These are phyloP conservation scores for Camarhynchus parvulus DNA, from an alignment of 2,113 vertebrate genomes.

Conservation along the genomic window DNA sequence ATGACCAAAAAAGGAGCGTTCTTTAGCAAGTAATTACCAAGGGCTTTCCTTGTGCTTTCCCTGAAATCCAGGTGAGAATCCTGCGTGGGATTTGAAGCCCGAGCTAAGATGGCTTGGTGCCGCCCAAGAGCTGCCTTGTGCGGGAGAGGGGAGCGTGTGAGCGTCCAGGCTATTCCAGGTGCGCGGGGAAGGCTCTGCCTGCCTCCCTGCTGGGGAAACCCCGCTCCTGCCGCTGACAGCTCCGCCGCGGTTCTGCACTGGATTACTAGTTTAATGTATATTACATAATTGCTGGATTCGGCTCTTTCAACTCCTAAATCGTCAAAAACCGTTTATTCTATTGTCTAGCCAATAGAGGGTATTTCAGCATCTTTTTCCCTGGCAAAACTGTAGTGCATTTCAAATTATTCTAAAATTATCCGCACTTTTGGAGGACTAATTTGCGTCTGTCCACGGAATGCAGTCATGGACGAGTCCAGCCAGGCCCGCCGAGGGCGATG, in stretches of 20 bases:
- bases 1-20: neutral
- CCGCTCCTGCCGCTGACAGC: neutral
- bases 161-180: neutral
- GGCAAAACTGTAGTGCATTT: neutral
- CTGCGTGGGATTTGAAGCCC: neutral
- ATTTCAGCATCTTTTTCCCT: slow-evolving; percentile 23
- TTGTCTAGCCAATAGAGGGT: slow-evolving; percentile 35
- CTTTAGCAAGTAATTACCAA: neutral
- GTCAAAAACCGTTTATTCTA: slow-evolving; percentile 13
- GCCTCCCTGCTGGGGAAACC: neutral
- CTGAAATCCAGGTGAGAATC: neutral
- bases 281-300: slow-evolving; percentile 41
- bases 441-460: neutral
- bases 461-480: slow-evolving; percentile 23
- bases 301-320: neutral
- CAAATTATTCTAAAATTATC: slow-evolving; percentile 11
- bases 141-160: neutral
- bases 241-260: neutral
- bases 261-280: neutral
- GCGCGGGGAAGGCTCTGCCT: neutral
- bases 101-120: slow-evolving; percentile 17
- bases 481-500: slow-evolving; percentile 20
- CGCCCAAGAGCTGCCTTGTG: neutral
- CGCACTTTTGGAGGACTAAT: slow-evolving; percentile 15
- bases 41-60: neutral